Evolutionary conservation across 2,113 vertebrate species (phyloP), one percentile per base, ranked within the genome.

Genomic region (Peucedramus taeniatus): DNA sequence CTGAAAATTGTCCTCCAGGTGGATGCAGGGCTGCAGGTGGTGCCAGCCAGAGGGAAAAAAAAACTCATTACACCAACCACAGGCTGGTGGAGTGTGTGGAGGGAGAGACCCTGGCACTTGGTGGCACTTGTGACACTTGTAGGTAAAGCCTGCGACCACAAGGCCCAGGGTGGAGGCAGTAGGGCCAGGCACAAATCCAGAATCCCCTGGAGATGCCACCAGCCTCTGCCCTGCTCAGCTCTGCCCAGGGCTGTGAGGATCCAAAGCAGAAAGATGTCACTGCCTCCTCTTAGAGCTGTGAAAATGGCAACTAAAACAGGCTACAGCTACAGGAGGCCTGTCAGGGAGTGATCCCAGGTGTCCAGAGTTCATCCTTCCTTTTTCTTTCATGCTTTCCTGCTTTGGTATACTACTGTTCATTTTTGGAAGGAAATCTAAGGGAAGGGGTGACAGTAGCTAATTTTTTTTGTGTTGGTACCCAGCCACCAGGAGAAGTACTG

Each of bases 361-460:
- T 28, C 39, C 53, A 72, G 39, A 26, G 13, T 13, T 59, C 13
- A 10, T 68, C 49, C 20, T 57, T 69, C 33, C 20, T 63, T 75
- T 56, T 63, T n/a, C 39, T 63, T 61, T 33, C 69, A 15, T 15
- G 17, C 18, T 68, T 59, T 40, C 28, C 51, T 57, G 49, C 39
- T 53, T 66, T 14, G 7, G 2, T 24, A 40, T 10, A 17, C 1
- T 11, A 4, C 6, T 42, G 56, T 27, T 78, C 30, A 35, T 63
- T 37, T 74, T 42, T 60, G 27, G 71, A 80, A 47, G 35, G 33
- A 83, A 60, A 33, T 31, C 59, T 33, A 17, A 80, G 37, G 40
- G 13, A 74, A 15, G 3, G 5, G 17, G 17, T 45, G 18, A 27
- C 0, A 2, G 44, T 21, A 31, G 21, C 10, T 45, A 6, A 7